Conservation (phyloP, 2,113 vertebrate species). For the Orcinus orca region DNA sequence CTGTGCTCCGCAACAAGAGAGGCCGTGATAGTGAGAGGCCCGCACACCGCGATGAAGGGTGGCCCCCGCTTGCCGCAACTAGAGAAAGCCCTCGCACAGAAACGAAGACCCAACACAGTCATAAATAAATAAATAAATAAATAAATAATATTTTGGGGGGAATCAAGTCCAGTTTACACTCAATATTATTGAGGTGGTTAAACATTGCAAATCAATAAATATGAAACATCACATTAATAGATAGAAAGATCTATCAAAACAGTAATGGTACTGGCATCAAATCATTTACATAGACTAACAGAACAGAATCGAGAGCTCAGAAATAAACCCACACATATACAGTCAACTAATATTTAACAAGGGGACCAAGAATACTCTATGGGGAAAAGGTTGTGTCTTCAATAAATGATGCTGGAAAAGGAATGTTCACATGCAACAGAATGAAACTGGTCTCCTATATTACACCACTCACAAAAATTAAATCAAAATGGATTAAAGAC, state of each 20-base stretch:
- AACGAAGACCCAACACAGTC: too few species aligned
- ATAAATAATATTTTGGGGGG: background rate
- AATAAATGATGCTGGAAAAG: background rate
- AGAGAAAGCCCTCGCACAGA: too few species aligned
- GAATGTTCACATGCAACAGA: background rate
- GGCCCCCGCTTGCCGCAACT: too few species aligned
- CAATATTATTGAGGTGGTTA: background rate
- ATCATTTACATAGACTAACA: background rate
- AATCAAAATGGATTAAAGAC: background rate
- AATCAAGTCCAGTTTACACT: background rate
- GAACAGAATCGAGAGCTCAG: background rate
- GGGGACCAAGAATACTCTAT: background rate
- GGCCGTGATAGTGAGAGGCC: too few species aligned
- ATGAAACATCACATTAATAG: too few species aligned
- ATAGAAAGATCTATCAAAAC: background rate
- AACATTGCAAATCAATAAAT: too few species aligned
- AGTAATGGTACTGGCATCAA: background rate
- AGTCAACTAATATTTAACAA: background rate
- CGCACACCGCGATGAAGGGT: too few species aligned
- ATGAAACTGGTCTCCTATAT: background rate
- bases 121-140: too few species aligned
- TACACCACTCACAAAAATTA: background rate
- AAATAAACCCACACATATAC: background rate
- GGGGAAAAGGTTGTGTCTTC: background rate
- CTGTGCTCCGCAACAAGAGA: too few species aligned